A percentile compares a stretch with the other conserved stretches of the same genome.
Conservation (phyloP, 2,888 invertebrate genomes). For the Caenorhabditis afra region DNA sequence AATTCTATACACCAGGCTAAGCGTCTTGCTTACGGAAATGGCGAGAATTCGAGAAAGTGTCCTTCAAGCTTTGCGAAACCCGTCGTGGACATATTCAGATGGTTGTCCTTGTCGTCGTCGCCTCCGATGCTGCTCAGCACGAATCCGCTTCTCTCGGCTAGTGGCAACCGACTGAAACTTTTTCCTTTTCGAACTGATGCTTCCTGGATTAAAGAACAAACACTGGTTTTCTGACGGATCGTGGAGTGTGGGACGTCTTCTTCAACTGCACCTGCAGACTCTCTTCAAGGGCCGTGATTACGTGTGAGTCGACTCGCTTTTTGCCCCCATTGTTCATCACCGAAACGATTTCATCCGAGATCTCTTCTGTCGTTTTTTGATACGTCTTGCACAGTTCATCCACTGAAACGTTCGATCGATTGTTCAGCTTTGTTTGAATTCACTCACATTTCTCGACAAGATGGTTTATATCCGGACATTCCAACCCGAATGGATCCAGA, state of each 20-base stretch:
- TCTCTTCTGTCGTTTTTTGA: conserved; percentile 40
- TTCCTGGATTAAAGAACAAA: no score
- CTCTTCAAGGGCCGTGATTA: conserved; percentile 36
- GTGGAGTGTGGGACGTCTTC: conserved; percentile 36
- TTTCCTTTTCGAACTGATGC: no score
- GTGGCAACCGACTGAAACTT: conserved; percentile 39
- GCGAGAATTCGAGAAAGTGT: conserved; percentile 48
- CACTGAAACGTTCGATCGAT: conserved; percentile 23
- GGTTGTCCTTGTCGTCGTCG: conserved; percentile 18
- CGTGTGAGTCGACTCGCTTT: conserved; percentile 23
- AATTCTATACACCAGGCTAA: no score
- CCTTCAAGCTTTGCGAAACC: conserved; percentile 31
- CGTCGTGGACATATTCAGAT: conserved; percentile 4
- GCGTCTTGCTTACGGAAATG: conserved; percentile 29
- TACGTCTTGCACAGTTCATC: conserved; percentile 38
- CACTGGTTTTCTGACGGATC: conserved; percentile 43
- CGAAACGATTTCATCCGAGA: conserved; percentile 48
- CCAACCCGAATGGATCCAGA: conserved; percentile 34
- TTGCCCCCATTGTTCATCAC: conserved; percentile 33
- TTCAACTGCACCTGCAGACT: conserved; percentile 14
- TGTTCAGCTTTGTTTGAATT: neutral
- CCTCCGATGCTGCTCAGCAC: conserved; percentile 20
- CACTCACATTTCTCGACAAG: conserved; percentile 49
- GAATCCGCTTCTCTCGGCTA: conserved; percentile 49
- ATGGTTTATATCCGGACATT: conserved; percentile 23